Conservation (phyloP, 2,888 invertebrate genomes). For the Nyleta sp. region DNA sequence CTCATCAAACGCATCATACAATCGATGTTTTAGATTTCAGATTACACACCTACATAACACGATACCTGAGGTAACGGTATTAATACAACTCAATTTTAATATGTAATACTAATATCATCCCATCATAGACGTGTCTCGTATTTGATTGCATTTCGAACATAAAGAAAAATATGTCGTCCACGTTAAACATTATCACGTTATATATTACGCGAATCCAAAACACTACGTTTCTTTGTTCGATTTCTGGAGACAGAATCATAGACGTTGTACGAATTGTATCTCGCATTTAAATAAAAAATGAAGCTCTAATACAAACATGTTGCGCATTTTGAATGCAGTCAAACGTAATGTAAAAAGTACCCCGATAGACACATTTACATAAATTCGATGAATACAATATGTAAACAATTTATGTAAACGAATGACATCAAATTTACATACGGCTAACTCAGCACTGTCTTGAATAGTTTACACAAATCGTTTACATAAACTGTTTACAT, state of each 20-base stretch:
- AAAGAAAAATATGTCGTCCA: neutral
- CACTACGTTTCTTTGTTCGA: too few relatives aligned
- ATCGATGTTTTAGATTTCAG: neutral
- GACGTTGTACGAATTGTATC: too few relatives aligned
- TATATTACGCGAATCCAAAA: too few relatives aligned
- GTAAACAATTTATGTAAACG: too few relatives aligned
- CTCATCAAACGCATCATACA: neutral
- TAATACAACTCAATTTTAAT: neutral
- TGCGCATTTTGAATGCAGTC: constrained; percentile 7
- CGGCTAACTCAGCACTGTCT: too few relatives aligned
- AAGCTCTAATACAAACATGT: constrained; percentile 7
- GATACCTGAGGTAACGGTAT: neutral
- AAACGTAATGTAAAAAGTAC: neutral
- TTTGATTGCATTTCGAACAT: neutral
- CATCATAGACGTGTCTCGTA: neutral
- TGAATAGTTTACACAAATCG: too few relatives aligned
- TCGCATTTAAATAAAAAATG: constrained; percentile 14
- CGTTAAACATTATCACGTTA: too few relatives aligned
- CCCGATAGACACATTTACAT: too few relatives aligned
- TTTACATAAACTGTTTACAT: too few relatives aligned
- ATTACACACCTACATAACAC: neutral
- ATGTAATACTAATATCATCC: constrained; percentile 1
- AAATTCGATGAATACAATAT: too few relatives aligned
- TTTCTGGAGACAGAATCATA: too few relatives aligned
- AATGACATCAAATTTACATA: neutral